Percentiles rank a stretch among this genome's conserved stretches.
phyloP scores from a whole-genome alignment of 2,888 invertebrate genomes.

The Vanessa cardui region DNA sequence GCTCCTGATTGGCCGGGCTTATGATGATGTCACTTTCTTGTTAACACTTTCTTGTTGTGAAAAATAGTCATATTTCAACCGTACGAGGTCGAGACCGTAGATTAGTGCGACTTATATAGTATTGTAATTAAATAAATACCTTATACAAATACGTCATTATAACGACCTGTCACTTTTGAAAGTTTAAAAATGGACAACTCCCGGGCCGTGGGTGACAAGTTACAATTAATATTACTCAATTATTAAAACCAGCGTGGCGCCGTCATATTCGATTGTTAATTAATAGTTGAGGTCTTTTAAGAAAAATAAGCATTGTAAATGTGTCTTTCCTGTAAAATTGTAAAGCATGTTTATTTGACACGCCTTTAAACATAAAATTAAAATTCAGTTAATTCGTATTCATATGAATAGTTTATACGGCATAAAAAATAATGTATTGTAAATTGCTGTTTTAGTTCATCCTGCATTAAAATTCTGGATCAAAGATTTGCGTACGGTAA shows the following conservation, averaged over 20 bases:
- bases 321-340: background rate
- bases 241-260: slow-evolving; percentile 1
- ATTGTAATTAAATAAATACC: too few species aligned
- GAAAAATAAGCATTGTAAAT: background rate
- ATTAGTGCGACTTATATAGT: too few species aligned
- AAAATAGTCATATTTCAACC: too few species aligned
- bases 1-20: too few species aligned
- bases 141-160: too few species aligned
- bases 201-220: background rate
- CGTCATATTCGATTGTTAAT: background rate
- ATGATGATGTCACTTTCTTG: too few species aligned
- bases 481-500: too few species aligned
- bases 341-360: background rate
- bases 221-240: background rate
- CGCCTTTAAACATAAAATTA: background rate
- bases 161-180: background rate
- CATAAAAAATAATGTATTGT: background rate
- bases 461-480: too few species aligned
- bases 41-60: too few species aligned
- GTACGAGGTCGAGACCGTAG: too few species aligned
- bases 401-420: slow-evolving; percentile 2
- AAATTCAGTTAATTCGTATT: background rate
- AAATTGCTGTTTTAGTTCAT: background rate
- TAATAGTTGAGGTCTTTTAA: background rate
- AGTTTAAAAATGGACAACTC: background rate